Base-by-base conservation (phyloP, 2,888 invertebrate genomes). In the Sminthurides aquaticus region DNA sequence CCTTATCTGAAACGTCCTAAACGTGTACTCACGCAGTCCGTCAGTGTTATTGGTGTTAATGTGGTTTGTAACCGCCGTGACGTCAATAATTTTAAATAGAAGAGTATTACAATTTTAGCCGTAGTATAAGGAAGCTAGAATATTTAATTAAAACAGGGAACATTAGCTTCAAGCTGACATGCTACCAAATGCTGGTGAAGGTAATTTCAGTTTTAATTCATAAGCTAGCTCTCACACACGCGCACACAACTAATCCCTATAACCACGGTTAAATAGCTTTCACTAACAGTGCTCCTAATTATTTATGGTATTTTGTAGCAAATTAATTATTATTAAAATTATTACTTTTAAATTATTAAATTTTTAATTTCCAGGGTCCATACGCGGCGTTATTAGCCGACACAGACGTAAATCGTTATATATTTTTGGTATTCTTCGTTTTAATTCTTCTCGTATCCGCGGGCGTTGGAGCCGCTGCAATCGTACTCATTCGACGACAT, bases 401-500 rank as follows among this genome's bases (percentile, higher is more conserved):
- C 22, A 27, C 24, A 15, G 49, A 29, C 22, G 24, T 26, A 1
- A 59, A 64, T 54, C 58, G 59, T 27, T 54, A 34, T 22, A 43
- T 64, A n/a, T 54, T 60, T n/a, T 20, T 43, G 18, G 29, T 34
- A 11, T 60, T 65, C 20, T 65, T 65, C 24, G 18, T 60, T 1
- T 49, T 48, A 18, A 52, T 60, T 15, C 56, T 65, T 8, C n/a
- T 65, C 2, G 26, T 60, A 1, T 60, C 65, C 18, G 26, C 57
- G 20, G 43, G 28, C 2, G 76, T 82, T 3, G 81, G 81, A 49
- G 84, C 87, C 1, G 82, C 85, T 1, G 82, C 86, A 2, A 77
- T 89, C 65, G 81, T 87, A 66, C 80, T 93, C 59, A 84, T 92
- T 63, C 85, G 87, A 70, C 84, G 87, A 1, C 90, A 93, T 74